Evolutionary conservation across 2,113 vertebrate genomes (phyloP).

Genomic region (Colius striatus): DNA sequence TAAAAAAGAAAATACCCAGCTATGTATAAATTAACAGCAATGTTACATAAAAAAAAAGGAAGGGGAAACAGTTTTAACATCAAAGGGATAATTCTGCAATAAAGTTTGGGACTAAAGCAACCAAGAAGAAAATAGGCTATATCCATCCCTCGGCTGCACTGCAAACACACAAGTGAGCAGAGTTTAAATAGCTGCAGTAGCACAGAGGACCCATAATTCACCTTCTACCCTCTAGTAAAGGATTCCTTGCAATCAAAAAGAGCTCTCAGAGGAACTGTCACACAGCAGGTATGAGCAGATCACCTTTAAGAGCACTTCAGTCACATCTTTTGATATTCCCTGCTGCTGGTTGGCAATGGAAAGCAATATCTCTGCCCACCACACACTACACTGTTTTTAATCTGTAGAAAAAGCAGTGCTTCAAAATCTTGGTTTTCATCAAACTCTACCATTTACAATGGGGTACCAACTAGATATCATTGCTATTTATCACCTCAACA

Average conservation of each 20-base stretch:
- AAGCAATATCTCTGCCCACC: background rate
- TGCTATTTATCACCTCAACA: background rate
- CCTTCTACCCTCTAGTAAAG: background rate
- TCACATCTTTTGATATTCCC: background rate
- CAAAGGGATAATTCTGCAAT: background rate
- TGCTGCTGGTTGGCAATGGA: background rate
- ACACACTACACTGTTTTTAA: background rate
- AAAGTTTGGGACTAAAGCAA: background rate
- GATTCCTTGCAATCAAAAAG: background rate
- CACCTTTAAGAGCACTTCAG: background rate
- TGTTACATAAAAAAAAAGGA: background rate
- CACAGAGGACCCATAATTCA: background rate
- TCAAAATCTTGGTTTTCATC: slow-evolving; percentile 48
- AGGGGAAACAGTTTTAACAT: background rate
- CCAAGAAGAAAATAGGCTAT: background rate
- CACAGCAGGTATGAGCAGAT: background rate
- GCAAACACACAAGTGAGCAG: background rate
- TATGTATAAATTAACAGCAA: background rate
- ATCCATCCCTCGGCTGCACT: background rate
- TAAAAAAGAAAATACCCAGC: background rate
- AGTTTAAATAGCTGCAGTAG: background rate
- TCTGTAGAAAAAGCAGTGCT: background rate
- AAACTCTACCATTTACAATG: slow-evolving; percentile 21
- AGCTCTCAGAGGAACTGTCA: background rate
- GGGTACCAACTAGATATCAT: background rate